Percentiles rank a stretch among this genome's conserved stretches.
phyloP scores from a whole-genome alignment of 2,888 invertebrate genomes.

The Amphipoea oculea region DNA sequence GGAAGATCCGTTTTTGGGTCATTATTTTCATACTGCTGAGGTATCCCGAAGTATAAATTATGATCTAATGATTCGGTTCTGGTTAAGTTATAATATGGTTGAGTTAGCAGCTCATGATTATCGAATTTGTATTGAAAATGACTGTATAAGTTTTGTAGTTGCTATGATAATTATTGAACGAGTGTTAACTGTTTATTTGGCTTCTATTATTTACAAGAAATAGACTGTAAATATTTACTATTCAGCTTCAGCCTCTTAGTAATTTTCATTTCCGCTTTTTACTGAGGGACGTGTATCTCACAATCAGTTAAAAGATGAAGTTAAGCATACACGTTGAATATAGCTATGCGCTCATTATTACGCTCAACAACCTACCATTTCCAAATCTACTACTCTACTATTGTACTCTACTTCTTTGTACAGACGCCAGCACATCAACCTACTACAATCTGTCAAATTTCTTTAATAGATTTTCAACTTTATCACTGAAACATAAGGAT shows the following conservation, averaged over 20 bases:
- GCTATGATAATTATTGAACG: neutral
- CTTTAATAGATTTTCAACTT: too few relatives aligned
- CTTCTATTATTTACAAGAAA: neutral
- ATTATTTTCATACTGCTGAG: neutral
- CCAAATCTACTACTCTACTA: neutral
- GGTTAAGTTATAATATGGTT: neutral
- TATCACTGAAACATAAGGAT: too few relatives aligned
- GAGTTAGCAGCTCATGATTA: neutral
- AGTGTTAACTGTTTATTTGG: neutral
- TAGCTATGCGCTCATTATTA: neutral
- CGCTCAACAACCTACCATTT: neutral
- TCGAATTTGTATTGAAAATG: too few relatives aligned
- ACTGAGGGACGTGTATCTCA: neutral
- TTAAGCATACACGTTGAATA: neutral
- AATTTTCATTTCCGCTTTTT: neutral
- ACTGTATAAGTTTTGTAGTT: neutral
- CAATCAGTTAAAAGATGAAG: neutral
- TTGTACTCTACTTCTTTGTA: neutral
- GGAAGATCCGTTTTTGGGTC: neutral
- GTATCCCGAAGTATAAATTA: neutral
- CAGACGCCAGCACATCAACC: too few relatives aligned
- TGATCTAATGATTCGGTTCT: too few relatives aligned
- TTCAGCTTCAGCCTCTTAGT: neutral
- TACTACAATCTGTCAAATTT: too few relatives aligned
- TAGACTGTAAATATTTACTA: neutral